Evolutionary conservation across 2,797 vertebrate genomes (phyloP).

Genomic region (Corythornis leucogaster): DNA sequence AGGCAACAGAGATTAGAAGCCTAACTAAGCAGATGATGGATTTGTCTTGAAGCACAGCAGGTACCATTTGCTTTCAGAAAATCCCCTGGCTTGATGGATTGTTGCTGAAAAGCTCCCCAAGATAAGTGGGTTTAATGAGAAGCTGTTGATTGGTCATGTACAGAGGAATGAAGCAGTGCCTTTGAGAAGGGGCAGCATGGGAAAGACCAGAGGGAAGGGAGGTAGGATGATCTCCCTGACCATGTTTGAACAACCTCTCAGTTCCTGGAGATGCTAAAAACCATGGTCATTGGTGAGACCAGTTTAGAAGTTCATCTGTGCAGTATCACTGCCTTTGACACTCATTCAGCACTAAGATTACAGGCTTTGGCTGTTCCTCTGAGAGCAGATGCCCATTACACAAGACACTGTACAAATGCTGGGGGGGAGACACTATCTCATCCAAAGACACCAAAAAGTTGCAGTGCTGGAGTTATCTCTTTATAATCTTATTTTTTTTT

Average conservation of each 20-base stretch:
- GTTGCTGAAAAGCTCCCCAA: conserved; percentile 19
- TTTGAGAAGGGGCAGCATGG: background rate
- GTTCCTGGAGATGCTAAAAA: background rate
- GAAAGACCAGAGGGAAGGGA: background rate
- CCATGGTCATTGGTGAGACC: background rate
- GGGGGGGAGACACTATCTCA: background rate
- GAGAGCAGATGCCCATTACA: background rate
- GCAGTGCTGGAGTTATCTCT: background rate
- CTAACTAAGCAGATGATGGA: background rate
- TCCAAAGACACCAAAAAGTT: background rate
- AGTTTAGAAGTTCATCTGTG: background rate
- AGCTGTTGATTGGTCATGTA: conserved; percentile 3
- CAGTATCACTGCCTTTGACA: background rate
- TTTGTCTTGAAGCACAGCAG: background rate
- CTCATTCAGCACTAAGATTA: background rate
- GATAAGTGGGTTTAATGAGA: conserved; percentile 38
- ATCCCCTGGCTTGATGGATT: background rate
- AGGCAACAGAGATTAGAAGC: background rate
- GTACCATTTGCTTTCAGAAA: conserved; percentile 10
- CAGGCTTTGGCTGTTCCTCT: background rate
- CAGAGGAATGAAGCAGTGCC: conserved; percentile 12
- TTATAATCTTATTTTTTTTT: background rate
- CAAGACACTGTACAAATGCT: background rate
- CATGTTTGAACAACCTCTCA: background rate
- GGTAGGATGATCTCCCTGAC: background rate